Percentiles rank a stretch among this genome's conserved stretches.
phyloP scores from a whole-genome alignment of 1,140 invertebrate genomes.

The Drosophila melanogaster region DNA sequence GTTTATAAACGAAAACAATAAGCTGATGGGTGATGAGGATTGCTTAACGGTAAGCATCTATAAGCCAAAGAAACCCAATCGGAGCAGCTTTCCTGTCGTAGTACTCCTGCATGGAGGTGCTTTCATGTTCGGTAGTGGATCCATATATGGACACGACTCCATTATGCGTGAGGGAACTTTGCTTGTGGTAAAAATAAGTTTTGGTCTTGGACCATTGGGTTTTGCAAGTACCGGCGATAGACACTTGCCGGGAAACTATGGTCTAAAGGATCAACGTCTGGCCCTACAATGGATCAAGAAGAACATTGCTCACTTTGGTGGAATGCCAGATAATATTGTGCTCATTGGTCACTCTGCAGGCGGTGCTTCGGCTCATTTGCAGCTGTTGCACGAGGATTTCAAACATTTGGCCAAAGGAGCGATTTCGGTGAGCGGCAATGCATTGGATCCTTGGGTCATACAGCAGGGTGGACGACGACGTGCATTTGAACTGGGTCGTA shows the following conservation, averaged over 20 bases:
- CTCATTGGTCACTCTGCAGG: constrained; percentile 87
- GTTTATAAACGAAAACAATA: constrained; percentile 22
- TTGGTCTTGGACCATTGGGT: constrained; percentile 87
- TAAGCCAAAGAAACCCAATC: constrained; percentile 48
- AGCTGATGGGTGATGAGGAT: constrained; percentile 72
- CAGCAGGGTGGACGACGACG: constrained; percentile 86
- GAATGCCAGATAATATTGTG: constrained; percentile 86
- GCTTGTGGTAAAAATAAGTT: constrained; percentile 88
- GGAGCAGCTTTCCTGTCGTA: constrained; percentile 83
- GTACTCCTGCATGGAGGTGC: constrained; percentile 85
- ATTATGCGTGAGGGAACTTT: constrained; percentile 87
- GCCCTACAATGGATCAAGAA: constrained; percentile 55
- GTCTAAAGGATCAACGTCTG: constrained; percentile 72
- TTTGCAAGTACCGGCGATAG: constrained; percentile 67
- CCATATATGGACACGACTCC: constrained; percentile 85
- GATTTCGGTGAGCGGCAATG: constrained; percentile 70
- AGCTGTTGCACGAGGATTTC: constrained; percentile 86
- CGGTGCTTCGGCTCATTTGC: constrained; percentile 87
- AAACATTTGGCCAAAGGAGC: constrained; percentile 45
- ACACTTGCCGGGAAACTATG: constrained; percentile 66
- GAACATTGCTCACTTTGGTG: constrained; percentile 87
- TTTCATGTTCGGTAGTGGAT: constrained; percentile 85
- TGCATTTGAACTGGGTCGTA: constrained; percentile 85
- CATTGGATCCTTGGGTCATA: constrained; percentile 76
- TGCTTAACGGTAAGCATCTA: constrained; percentile 84